phyloP scores from a whole-genome alignment of 2,113 vertebrate genomes.

The Hystrix cristata region DNA sequence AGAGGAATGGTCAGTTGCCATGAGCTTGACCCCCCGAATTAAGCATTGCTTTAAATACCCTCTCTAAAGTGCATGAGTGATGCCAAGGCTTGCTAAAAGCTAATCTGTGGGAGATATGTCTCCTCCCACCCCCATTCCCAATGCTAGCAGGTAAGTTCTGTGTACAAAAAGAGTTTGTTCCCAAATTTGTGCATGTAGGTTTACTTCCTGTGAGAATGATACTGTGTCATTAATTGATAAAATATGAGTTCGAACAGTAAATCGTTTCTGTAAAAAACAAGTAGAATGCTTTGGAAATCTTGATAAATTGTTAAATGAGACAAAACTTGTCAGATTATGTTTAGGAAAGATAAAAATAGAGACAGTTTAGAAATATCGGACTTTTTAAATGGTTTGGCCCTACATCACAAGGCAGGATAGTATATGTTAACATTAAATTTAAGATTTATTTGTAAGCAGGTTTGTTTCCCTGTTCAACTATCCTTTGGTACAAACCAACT shows the following conservation, averaged over 20 bases:
- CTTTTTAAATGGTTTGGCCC: background rate
- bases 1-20: background rate
- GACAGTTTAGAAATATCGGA: background rate
- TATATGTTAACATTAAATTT: constrained; percentile 16
- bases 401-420: background rate
- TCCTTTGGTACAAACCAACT: background rate
- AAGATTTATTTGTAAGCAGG: background rate
- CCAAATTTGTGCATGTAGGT: background rate
- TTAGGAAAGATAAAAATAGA: background rate
- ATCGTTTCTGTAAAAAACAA: background rate
- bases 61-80: background rate
- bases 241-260: background rate
- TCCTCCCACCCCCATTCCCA: background rate
- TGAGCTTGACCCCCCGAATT: background rate
- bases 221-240: background rate
- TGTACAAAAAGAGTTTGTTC: background rate
- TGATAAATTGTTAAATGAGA: background rate
- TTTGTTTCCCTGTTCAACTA: background rate
- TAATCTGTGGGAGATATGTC: background rate
- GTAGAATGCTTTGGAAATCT: background rate
- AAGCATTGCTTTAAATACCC: background rate
- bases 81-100: background rate
- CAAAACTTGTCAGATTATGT: background rate
- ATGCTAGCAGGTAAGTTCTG: background rate
- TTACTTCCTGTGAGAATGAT: constrained; percentile 9